phyloP scores from a whole-genome alignment of 2,113 vertebrate genomes.

The Cricetomys ansorgei region DNA sequence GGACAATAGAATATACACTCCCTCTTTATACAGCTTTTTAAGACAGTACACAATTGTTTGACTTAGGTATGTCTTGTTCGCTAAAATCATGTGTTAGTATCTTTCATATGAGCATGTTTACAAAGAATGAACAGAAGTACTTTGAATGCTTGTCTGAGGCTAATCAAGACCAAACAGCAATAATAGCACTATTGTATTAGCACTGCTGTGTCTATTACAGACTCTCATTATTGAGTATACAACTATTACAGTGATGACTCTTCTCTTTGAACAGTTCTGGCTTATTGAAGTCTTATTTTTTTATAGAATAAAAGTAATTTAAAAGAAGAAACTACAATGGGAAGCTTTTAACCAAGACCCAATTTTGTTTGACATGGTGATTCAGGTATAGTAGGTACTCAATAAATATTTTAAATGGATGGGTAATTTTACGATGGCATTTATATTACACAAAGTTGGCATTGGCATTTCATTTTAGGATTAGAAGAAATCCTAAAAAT shows the following conservation, averaged over 20 bases:
- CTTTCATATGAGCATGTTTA: background rate
- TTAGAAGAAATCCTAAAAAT: constrained; percentile 34
- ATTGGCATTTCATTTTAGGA: too few species aligned
- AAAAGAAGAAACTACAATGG: background rate
- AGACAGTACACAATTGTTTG: too few species aligned
- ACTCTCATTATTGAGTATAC: constrained; percentile 29
- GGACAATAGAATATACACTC: background rate
- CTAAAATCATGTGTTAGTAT: background rate
- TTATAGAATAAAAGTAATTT: constrained; percentile 1
- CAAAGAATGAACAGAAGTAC: background rate
- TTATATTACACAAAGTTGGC: constrained; percentile 32
- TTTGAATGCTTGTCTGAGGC: background rate
- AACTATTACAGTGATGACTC: background rate
- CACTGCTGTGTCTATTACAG: background rate
- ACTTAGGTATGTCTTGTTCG: too few species aligned
- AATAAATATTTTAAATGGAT: constrained; percentile 57
- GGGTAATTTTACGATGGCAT: constrained; percentile 43
- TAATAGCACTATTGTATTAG: background rate
- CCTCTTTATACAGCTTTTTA: background rate
- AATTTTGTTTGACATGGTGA: background rate
- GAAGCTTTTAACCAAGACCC: background rate
- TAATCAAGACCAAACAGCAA: background rate
- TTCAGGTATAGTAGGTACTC: constrained; percentile 29
- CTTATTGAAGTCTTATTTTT: constrained; percentile 6
- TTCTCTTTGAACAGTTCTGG: background rate